Evolutionary conservation across 2,888 invertebrate genomes (phyloP), one percentile per base, ranked within the genome.

Genomic region (Digitonthophagus gazella): DNA sequence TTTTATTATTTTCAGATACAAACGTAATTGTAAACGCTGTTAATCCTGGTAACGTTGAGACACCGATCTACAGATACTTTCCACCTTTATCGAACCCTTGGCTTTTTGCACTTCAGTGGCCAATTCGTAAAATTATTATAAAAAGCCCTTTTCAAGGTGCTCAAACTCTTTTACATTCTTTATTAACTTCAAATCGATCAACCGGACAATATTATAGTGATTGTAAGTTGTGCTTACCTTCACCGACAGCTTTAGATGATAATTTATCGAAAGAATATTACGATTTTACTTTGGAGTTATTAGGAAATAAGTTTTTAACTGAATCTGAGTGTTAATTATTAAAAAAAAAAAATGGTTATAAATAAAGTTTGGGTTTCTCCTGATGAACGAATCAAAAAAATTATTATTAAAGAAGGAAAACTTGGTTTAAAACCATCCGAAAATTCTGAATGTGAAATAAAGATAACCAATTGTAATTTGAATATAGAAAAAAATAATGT

Each of bases 41-140:
- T 8, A 80, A 85, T 75, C 85, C 84, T 1, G 85, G 84, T 1
- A 84, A 83, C 72, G 82, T 81, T 0, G 84, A 84, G 76, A 84
- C 84, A 0, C 70, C 74, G 3, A 83, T 84, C 57, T 84, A 76
- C 73, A 78, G 83, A 18, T 73, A 83, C 71, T 84, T 80, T 72
- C 82, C 82, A 2, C 78, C 76, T 6, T 72, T 83, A 63, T 78
- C 74, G 28, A 82, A 81, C 69, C 76, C 75, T 8, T 80, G 79
- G 75, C 71, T 82, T 54, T 82, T 76, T 71, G 78, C 77, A 5
- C 71, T 84, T 4, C 83, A 83, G 78, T 83, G 80, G 79, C 81
- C 82, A 1, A 76, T 83, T 64, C 76, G 83, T 61, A 57, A 77
- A 14, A 19, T 84, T 0, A 74, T 83, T 4, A 75, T 83, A 20